Base-by-base conservation (phyloP, 2,888 invertebrate genomes). In the Periphyllus acericola region DNA sequence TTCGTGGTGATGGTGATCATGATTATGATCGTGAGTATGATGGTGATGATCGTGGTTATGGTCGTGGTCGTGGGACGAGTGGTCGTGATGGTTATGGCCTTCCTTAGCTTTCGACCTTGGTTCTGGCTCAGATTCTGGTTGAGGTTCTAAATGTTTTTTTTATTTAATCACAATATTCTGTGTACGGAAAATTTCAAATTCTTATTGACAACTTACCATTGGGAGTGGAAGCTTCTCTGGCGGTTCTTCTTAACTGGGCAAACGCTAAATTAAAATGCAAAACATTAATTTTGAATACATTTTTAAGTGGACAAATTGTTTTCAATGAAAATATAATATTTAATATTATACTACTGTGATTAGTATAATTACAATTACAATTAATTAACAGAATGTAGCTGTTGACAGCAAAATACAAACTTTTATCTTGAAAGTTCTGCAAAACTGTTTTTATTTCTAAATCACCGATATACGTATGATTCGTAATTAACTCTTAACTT, bases 51-150 rank as follows among this genome's bases (percentile, higher is more conserved):
- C 52, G 29, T 85, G 72, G 60, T 40, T 29, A 46, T 89, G 76
- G n/a, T 89, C 92, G 90, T 0, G 93, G 91, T 90, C 91, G 90
- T 3, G 93, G 91, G 40, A 92, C 91, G 90, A 92, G 92, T 1
- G 89, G 82, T 3, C 92, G 91, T 88, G 91, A 90, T 68, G 71
- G 46, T 79, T 79, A 74, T 81, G 80, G 66, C 86, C 86, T 86
- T 81, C 80, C 0, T 81, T 55, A 60, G 6, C 80, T 80, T 91
- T 91, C 0, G 93, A 92, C 89, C 93, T 93, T 19, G 94, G 91
- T 89, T 91, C 91, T 0, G 91, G 92, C 83, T 91, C 91, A 32
- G 91, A 92, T 90, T 92, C 91, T 84, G 92, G 91, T 89, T 92
- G 91, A 0, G 92, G 91, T 89, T 92, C 91, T 52, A 90, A 71